phyloP scores from a whole-genome alignment of 2,797 vertebrate genomes.

The Alcedo quadribrachys region DNA sequence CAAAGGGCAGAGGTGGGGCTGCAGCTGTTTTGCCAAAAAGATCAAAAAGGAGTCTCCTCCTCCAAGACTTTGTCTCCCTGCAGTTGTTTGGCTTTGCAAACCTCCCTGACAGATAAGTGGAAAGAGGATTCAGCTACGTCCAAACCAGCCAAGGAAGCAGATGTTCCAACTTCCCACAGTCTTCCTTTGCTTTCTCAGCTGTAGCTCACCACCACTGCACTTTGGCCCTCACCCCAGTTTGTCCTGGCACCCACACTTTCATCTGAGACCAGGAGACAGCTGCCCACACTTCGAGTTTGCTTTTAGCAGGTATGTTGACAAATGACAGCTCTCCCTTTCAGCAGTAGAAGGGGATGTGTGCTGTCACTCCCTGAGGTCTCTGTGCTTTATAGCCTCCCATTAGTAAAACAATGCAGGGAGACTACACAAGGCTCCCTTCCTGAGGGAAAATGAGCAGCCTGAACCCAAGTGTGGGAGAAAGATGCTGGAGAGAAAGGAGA shows the following conservation, averaged over 20 bases:
- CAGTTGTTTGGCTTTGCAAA: neutral
- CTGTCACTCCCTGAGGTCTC: neutral
- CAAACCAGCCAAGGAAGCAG: neutral
- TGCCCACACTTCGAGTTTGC: fast-evolving
- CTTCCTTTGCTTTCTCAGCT: slow-evolving; percentile 9
- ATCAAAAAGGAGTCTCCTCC: neutral
- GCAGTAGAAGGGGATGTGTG: neutral
- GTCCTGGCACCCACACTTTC: fast-evolving
- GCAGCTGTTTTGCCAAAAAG: neutral
- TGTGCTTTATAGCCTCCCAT: neutral
- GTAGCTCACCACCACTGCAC: neutral
- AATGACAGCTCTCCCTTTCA: fast-evolving
- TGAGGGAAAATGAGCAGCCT: fast-evolving
- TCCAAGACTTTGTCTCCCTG: neutral
- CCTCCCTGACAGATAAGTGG: neutral
- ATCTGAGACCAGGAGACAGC: neutral
- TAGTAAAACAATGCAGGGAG: neutral
- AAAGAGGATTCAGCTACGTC: neutral
- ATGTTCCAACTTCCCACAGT: neutral
- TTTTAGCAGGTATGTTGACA: neutral
- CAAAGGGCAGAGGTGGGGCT: neutral
- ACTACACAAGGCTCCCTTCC: neutral
- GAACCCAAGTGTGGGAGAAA: neutral
- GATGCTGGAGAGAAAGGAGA: neutral
- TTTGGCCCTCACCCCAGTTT: neutral